A percentile compares a stretch with the other conserved stretches of the same genome.
These are phyloP conservation scores for Hemaris fuciformis DNA, from an alignment of 2,888 invertebrate species.

Conservation along the genomic window DNA sequence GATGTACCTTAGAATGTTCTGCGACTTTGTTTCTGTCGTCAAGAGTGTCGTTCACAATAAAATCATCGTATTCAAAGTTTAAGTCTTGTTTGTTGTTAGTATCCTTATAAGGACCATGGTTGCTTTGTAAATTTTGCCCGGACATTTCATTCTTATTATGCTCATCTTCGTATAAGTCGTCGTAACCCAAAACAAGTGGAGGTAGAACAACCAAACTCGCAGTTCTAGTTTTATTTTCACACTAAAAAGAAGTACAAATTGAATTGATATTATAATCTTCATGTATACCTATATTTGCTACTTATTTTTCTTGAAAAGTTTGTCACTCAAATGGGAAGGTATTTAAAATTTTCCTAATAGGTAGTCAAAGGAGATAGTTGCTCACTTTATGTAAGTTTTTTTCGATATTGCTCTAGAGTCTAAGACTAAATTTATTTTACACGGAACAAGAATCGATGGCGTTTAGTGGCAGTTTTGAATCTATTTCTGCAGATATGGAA, in stretches of 20 bases:
- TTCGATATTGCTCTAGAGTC: too few species aligned
- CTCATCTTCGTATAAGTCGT: constrained; percentile 48
- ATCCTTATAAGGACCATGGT: background rate
- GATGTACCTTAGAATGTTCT: background rate
- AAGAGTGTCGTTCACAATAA: background rate
- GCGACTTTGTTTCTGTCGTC: background rate
- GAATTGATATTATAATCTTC: background rate
- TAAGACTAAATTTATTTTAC: too few species aligned
- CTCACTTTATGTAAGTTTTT: too few species aligned
- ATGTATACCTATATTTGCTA: too few species aligned
- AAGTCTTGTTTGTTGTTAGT: background rate
- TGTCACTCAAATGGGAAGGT: too few species aligned
- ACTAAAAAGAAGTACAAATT: background rate
- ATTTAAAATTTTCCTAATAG: too few species aligned
- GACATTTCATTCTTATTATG: background rate
- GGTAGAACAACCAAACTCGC: constrained; percentile 62
- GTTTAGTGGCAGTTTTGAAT: too few species aligned
- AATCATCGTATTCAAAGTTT: background rate
- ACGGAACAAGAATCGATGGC: too few species aligned
- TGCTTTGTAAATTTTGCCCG: constrained; percentile 14
- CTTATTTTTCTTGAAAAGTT: too few species aligned
- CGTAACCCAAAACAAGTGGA: constrained; percentile 62
- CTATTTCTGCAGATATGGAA: too few species aligned
- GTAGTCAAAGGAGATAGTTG: too few species aligned
- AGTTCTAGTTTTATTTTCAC: constrained; percentile 36